Percentiles rank a stretch among this genome's conserved stretches.
These are phyloP conservation scores for Hiodon tergisus DNA, from an alignment of 2,113 vertebrate species.

Conservation along the genomic window DNA sequence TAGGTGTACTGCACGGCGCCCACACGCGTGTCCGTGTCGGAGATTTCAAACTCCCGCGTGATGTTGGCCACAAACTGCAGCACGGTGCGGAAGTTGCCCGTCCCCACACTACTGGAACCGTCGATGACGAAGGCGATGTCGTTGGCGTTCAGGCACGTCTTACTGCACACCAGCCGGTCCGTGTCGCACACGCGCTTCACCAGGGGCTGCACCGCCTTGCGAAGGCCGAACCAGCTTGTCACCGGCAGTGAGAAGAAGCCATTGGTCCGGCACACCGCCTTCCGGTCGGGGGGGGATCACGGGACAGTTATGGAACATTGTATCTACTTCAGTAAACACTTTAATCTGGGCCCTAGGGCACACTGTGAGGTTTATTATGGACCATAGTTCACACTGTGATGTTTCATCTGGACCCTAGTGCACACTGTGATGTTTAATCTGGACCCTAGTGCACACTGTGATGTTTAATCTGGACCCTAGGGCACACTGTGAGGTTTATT, in stretches of 20 bases:
- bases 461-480: no score
- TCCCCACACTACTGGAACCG: slow-evolving; percentile 94
- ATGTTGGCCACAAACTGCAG: slow-evolving; percentile 95
- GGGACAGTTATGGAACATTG: neutral
- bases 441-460: no score
- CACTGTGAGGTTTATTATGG: no score
- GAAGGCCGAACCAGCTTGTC: slow-evolving; percentile 85
- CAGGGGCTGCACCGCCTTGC: slow-evolving; percentile 76
- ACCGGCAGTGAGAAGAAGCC: slow-evolving; percentile 82
- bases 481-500: no score
- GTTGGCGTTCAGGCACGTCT: slow-evolving; percentile 91
- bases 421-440: no score
- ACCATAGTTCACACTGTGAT: no score
- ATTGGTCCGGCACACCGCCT: slow-evolving; percentile 90
- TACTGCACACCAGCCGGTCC: slow-evolving; percentile 84
- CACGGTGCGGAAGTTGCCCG: slow-evolving; percentile 85
- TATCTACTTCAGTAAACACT: neutral
- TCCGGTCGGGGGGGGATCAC: slow-evolving; percentile 21
- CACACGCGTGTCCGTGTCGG: slow-evolving; percentile 84
- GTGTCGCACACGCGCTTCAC: slow-evolving; percentile 85
- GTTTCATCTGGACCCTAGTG: no score
- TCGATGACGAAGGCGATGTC: slow-evolving; percentile 93
- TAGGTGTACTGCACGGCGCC: slow-evolving; percentile 96
- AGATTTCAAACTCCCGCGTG: slow-evolving; percentile 90
- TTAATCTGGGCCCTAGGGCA: neutral